Evolutionary conservation across 2,113 vertebrate species (phyloP), one percentile per base, ranked within the genome.

Genomic region (Panurus biarmicus): DNA sequence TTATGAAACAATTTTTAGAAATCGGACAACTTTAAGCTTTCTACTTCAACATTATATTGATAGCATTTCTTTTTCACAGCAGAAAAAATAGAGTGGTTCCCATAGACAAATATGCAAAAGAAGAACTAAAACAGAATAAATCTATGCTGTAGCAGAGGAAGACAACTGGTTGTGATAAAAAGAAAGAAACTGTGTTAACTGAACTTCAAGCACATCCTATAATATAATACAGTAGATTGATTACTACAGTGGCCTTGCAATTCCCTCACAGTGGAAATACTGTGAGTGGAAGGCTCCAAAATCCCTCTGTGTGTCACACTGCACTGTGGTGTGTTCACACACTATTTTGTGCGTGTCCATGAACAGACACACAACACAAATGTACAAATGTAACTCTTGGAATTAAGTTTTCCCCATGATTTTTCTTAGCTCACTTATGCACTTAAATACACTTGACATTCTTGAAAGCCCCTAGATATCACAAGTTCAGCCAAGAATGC

Each of bases 291-390:
- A 70, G 61, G 11, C 16, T 31, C 35, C 11, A 23, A 42, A 48
- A 60, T 12, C 42, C 12, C 15, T 24, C 38, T 42, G 16, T 3
- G 0, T 7, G 24, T n/a, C 3, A 3, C 24, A 26, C 12, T 47
- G 67, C 44, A 18, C 31, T 13, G 10, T 19, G 12, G 5, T 11
- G 9, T 2, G 3, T 24, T 47, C 74, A 23, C 40, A 77, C 13
- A 3, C 12, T 10, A 20, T 16, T 51, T 36, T 31, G 17, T 51
- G 42, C 25, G 7, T 26, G 66, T 16, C 48, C 31, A 4, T 10
- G 2, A 67, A 25, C 56, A 56, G 44, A 48, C 24, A 31, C n/a
- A 38, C 11, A 50, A 42, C 11, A 45, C 7, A 42, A 70, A 36
- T 12, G 19, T 12, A 29, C 35, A 44, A 70, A 25, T 2, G 1